A percentile compares a stretch with the other conserved stretches of the same genome.
phyloP scores from a whole-genome alignment of 1,140 invertebrate species.

The Nephotettix cincticeps region DNA sequence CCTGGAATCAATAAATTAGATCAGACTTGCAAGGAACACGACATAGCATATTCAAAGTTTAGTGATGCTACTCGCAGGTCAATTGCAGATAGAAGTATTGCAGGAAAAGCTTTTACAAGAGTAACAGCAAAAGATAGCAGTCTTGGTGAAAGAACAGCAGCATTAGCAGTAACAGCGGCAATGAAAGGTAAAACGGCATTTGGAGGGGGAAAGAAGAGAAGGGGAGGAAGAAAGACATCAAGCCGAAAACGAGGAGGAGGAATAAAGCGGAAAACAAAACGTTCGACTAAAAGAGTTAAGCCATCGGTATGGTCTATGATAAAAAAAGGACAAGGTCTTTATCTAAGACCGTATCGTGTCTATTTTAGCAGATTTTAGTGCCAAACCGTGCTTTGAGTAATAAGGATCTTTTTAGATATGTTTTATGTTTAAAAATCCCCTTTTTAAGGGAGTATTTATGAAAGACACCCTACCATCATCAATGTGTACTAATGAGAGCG shows the following conservation, averaged over 20 bases:
- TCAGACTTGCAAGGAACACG: constrained; percentile 49
- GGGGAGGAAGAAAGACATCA: constrained; percentile 22
- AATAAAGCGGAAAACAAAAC: neutral
- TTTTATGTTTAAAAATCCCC: constrained; percentile 33
- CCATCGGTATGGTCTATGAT: constrained; percentile 9
- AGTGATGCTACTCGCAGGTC: constrained; percentile 45
- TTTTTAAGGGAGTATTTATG: constrained; percentile 32
- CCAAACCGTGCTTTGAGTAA: constrained; percentile 21
- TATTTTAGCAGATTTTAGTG: constrained; percentile 3
- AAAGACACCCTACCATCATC: constrained; percentile 31
- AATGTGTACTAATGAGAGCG: constrained; percentile 38
- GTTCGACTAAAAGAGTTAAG: neutral
- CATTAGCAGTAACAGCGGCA: constrained; percentile 40
- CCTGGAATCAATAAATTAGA: constrained; percentile 49
- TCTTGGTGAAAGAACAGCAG: constrained; percentile 43
- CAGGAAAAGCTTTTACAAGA: constrained; percentile 45
- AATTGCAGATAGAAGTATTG: constrained; percentile 46
- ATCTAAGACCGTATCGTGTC: constrained; percentile 22
- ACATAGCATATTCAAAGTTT: constrained; percentile 48
- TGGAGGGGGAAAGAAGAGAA: constrained; percentile 41
- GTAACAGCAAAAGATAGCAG: constrained; percentile 45
- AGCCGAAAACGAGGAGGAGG: neutral
- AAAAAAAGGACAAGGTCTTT: constrained; percentile 24
- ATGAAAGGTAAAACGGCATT: constrained; percentile 46
- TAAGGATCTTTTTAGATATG: neutral